Evolutionary conservation across 2,888 invertebrate genomes (phyloP).

Genomic region (Daptonema setosum): DNA sequence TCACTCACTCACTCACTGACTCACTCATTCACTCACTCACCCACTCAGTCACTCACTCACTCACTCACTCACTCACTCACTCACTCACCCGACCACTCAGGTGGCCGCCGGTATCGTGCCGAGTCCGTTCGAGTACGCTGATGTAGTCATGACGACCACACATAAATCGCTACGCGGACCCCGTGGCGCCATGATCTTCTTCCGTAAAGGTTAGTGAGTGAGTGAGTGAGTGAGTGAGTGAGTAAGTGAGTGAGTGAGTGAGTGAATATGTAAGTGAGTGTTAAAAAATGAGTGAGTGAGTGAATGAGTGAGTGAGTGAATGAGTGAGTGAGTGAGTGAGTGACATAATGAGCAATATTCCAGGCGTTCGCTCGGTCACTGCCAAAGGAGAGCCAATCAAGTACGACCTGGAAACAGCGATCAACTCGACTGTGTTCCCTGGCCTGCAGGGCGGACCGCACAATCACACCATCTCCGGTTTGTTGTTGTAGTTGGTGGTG

Average conservation of each 20-base stretch:
- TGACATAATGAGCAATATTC: not conserved
- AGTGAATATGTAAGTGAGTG: no score
- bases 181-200: constrained; percentile 62
- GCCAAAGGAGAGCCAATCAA: constrained; percentile 53
- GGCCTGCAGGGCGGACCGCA: constrained; percentile 93
- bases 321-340: no score
- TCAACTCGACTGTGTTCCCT: constrained; percentile 74
- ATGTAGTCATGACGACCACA: constrained; percentile 79
- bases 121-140: constrained; percentile 65
- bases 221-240: no score
- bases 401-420: constrained; percentile 66
- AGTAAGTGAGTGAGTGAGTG: no score
- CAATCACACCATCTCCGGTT: constrained; percentile 80
- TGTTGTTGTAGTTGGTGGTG: constrained; percentile 11
- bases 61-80: no score
- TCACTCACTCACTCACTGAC: no score
- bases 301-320: no score
- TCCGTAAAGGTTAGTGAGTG: constrained; percentile 63
- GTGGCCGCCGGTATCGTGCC: constrained; percentile 73
- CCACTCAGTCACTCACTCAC: no score
- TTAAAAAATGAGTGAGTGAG: no score
- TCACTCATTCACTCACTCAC: no score
- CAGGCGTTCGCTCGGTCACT: constrained; percentile 48
- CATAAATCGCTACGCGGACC: constrained; percentile 68
- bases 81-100: no score